Evolutionary conservation across 2,797 vertebrate genomes (phyloP).

Genomic region (Microhierax caerulescens): DNA sequence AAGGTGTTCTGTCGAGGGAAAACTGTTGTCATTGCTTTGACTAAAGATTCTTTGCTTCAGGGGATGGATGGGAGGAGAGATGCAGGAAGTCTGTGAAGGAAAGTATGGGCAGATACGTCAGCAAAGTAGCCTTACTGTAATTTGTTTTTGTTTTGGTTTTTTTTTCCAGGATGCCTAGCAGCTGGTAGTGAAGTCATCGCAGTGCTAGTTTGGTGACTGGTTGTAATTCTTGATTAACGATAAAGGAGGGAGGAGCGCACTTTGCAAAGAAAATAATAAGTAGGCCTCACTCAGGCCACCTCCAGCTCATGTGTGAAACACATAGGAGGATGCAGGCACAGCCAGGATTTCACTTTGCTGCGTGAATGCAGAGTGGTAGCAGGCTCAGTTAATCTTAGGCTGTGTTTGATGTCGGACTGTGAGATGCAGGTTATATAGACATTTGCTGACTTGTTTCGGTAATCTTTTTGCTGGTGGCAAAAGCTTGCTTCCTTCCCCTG

Average conservation of each 20-base stretch:
- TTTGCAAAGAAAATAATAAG: not conserved
- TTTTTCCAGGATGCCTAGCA: constrained; percentile 1
- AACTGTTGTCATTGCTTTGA: not conserved
- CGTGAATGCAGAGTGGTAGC: not conserved
- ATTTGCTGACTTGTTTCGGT: not conserved
- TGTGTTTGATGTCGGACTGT: not conserved
- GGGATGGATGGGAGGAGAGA: not conserved
- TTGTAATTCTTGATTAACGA: not conserved
- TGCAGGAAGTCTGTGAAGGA: not conserved
- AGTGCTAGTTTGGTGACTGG: not conserved
- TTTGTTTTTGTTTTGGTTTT: constrained; percentile 4
- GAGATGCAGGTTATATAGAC: not conserved
- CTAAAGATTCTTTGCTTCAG: not conserved
- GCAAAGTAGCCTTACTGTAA: not conserved
- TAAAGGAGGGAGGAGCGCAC: not conserved
- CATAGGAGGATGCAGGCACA: not conserved
- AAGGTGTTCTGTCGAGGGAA: not conserved
- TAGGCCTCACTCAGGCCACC: not conserved
- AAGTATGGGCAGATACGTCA: not conserved
- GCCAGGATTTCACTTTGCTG: not conserved
- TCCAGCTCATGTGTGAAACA: not conserved
- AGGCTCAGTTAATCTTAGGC: not conserved
- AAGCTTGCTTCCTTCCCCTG: not conserved
- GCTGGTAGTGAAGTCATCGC: not conserved
- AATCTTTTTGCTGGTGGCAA: not conserved